phyloP scores from a whole-genome alignment of 2,888 invertebrate genomes.

The Axea sp. region DNA sequence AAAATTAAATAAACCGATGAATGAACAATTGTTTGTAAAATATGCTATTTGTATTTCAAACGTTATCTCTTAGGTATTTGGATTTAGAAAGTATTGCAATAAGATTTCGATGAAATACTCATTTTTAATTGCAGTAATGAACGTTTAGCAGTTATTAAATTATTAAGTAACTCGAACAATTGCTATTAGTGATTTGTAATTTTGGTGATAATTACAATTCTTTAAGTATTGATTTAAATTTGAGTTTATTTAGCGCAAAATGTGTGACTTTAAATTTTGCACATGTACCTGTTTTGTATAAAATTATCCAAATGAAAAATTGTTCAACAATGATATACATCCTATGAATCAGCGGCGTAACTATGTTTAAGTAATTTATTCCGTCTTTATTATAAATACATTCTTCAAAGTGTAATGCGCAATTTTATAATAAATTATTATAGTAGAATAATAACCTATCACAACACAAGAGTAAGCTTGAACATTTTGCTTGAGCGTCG shows the following conservation, averaged over 20 bases:
- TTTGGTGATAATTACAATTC: too few species aligned
- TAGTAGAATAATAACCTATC: constrained; percentile 21
- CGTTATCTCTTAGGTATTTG: too few species aligned
- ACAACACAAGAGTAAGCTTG: constrained; percentile 53
- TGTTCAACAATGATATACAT: constrained; percentile 46
- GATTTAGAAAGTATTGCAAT: too few species aligned
- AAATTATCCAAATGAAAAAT: background rate
- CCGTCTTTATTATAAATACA: background rate
- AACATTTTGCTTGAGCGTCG: constrained; percentile 43
- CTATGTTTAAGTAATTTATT: constrained; percentile 24
- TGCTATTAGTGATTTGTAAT: too few species aligned
- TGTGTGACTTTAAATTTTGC: constrained; percentile 29
- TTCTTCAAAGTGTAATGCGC: constrained; percentile 3
- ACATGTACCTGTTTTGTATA: background rate
- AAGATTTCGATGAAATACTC: too few species aligned
- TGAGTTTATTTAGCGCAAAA: too few species aligned
- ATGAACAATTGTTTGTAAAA: too few species aligned
- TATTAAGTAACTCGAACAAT: too few species aligned
- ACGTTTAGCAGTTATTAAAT: too few species aligned
- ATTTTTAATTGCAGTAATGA: too few species aligned
- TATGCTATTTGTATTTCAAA: too few species aligned
- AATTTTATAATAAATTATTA: constrained; percentile 14
- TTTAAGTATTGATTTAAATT: background rate
- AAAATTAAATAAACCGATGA: too few species aligned
- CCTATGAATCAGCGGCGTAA: constrained; percentile 21